Evolutionary conservation across 2,797 vertebrate species (phyloP), one percentile per base, ranked within the genome.

Genomic region (Sebastes reedi): DNA sequence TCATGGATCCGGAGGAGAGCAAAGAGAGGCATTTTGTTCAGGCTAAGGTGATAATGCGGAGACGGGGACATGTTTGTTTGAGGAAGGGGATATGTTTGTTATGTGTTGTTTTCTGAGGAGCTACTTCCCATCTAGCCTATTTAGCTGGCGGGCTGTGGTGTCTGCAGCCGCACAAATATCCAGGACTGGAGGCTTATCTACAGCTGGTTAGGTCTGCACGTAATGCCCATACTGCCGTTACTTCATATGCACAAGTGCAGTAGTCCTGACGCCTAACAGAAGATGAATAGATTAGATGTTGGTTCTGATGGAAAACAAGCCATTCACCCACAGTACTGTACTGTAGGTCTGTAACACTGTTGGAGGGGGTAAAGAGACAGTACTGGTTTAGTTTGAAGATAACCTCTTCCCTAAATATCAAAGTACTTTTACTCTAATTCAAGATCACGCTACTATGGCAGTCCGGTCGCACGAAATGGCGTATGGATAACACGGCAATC

Each of bases 11-110:
- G 71, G 78, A 92, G 72, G 59, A 90, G 84, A 91, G 90, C 86
- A 91, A 87, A 92, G 89, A 92, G 78, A 87, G 75, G 80, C 79
- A 10, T 92, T 91, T 89, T 87, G 87, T 90, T 90, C 79, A 80
- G 86, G 92, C 82, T 78, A 87, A 90, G 86, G 88, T 88, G 92
- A 93, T 91, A 91, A 94, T 88, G 88, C 85, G 83, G 85, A 89
- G 89, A 91, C 25, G 36, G 82, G 80, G 86, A 91, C 87, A 77
- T 86, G 91, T 92, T 92, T 91, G 90, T 90, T 91, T 89, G 88
- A 82, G 74, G 86, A 89, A 71, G 85, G 76, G 83, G 87, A 83
- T 90, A 82, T 93, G 85, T 93, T 92, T 93, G 87, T 90, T 59
- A 60, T 87, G 74, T 89, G 80, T 86, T 84, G 86, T 88, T 85